Evolutionary conservation across 2,797 vertebrate species (phyloP), one percentile per base, ranked within the genome.

Genomic region (Glyptemys insculpta): DNA sequence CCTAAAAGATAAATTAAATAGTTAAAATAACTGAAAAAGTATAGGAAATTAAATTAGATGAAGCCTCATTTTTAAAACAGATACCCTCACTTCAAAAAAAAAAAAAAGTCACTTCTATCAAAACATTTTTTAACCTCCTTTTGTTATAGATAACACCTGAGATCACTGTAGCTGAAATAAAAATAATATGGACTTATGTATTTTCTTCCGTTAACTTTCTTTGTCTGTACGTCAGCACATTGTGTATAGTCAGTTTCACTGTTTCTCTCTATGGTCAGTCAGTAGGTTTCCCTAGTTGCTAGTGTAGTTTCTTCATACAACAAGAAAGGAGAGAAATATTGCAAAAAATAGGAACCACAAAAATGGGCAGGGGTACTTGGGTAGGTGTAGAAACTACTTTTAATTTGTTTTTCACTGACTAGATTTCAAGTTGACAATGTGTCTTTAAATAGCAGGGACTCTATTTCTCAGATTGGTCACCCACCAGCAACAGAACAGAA

Each of bases 401-500:
- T 74, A 74, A 79, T 79, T 79, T 79, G 29, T 90, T 88, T 53
- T 86, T 5, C 0, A n/a, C 82, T 79, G 65, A 59, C 47, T 87
- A 56, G 54, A 89, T 90, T 91, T 88, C 86, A 92, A 88, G 76
- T 9, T 82, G 83, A 29, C 72, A 74, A 82, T 37, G 54, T 29
- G 94, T 50, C 87, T 85, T 81, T 49, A 81, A 49, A 72, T 19
- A 81, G 23, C 54, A 47, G 54, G 83, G 81, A 65, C 23, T 85
- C 21, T 83, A 54, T 31, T 93, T 62, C 74, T 57, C 37, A 87
- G 78, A 54, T 29, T 87, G 79, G 19, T 80, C 90, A 91, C 37
- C 53, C 34, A 81, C 79, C 81, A 89, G 29, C 92, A 95, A 93
- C 79, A 85, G 94, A 95, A 89, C 83, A 86, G 95, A 94, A 91